Conservation (phyloP, 2,888 invertebrate species). For the Agrenia bidenticulata region DNA sequence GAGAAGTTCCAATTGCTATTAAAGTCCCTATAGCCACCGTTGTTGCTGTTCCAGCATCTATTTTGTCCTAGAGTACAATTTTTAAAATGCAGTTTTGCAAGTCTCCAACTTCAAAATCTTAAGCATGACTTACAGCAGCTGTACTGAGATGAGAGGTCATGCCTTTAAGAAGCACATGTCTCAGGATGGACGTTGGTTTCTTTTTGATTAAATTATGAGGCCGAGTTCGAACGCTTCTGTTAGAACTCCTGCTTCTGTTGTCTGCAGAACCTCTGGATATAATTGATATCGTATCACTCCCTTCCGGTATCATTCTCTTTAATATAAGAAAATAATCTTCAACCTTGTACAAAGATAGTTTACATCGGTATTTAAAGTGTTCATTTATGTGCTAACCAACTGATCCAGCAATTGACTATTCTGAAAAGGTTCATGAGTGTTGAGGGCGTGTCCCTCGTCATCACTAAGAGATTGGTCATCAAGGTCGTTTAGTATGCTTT, state of each 20-base stretch:
- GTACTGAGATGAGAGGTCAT: conserved; percentile 85
- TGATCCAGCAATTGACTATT: conserved; percentile 20
- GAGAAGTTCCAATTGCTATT: conserved; percentile 90
- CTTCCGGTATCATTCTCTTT: conserved; percentile 41
- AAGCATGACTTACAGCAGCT: conserved; percentile 74
- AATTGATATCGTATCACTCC: conserved; percentile 54
- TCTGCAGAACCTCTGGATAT: conserved; percentile 53
- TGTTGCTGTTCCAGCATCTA: conserved; percentile 85
- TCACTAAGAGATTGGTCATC: conserved; percentile 54
- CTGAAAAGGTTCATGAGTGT: conserved; percentile 19
- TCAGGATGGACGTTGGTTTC: conserved; percentile 66
- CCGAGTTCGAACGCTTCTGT: conserved; percentile 38
- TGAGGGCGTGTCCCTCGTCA: conserved; percentile 48
- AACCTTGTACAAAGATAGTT: background rate
- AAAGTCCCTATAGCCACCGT: conserved; percentile 74
- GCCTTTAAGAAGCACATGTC: conserved; percentile 79
- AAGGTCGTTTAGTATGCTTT: conserved; percentile 75
- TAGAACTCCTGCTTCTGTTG: conserved; percentile 54
- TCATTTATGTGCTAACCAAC: conserved; percentile 24
- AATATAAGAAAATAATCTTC: conserved; percentile 11
- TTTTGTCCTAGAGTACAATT: conserved; percentile 69
- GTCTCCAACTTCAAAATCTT: background rate
- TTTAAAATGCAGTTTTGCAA: background rate
- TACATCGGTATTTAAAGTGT: conserved; percentile 10
- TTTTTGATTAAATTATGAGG: conserved; percentile 31